Base-by-base conservation (phyloP, 1,140 invertebrate genomes). In the Drosophila ananassae region DNA sequence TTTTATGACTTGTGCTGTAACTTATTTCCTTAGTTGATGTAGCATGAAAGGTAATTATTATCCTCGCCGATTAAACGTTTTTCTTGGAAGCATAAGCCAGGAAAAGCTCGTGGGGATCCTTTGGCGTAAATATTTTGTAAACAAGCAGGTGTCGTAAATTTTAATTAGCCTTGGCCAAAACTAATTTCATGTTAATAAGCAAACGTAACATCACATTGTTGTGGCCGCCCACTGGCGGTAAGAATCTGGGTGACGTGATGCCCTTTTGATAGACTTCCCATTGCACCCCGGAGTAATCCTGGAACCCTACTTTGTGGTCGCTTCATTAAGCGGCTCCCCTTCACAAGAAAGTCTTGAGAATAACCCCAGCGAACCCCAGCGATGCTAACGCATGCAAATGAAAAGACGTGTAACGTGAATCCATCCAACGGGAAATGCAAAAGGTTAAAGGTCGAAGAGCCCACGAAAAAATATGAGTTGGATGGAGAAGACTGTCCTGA, bases 171-270 rank as follows among this genome's bases (percentile, higher is more conserved):
- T 51, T 63, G 62, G 62, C 78, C 83, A 64, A 82, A 97, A 90
- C 94, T 94, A 54, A 96, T 97, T 74, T 94, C 94, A 76, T 71
- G 55, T 69, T 62, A 83, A 89, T 79, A 64, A 28, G 5, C 52
- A 64, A 87, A 55, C 50, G 58, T 61, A 66, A 69, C 75, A 80
- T 58, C 62, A 69, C 75, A 80, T 55, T 56, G 62, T 69, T 66
- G 60, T 17, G 17, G 17, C 17, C 17, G 17, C 17, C 17, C 17
- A 17, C 17, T 17, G 17, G 17, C 17, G 32, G 53, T 17, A 52
- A 30, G 58, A 66, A 21, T 47, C 2, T 32, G 9, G 39, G 58
- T 21, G 12, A 13, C 13, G 60, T 57, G 37, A 46, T 54, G 41
- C 41, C 41, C 5, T n/a, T 44, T 44, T 32, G 68, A 44, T 66